These are phyloP conservation scores for Bombylius major DNA, from an alignment of 2,888 invertebrate species.

Conservation along the genomic window DNA sequence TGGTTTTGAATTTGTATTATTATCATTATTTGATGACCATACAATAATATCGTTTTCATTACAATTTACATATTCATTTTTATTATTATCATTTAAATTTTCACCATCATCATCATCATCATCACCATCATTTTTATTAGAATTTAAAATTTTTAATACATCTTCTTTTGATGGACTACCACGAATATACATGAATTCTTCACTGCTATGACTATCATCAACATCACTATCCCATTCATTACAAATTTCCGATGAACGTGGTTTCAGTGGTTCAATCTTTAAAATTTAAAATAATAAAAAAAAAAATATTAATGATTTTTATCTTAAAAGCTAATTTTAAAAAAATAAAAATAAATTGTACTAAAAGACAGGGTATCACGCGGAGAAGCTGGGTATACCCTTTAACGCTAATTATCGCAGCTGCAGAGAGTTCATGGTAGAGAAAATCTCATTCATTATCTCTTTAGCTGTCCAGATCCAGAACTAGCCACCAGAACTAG, in stretches of 20 bases:
- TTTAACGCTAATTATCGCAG: no score
- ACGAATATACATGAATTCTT: conserved; percentile 25
- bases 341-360: no score
- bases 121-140: not conserved
- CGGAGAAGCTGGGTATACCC: no score
- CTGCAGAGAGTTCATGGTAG: no score
- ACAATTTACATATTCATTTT: not conserved
- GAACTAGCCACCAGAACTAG: no score
- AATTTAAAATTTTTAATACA: not conserved
- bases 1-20: conserved; percentile 3
- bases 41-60: conserved; percentile 3
- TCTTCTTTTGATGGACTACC: conserved; percentile 13
- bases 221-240: conserved; percentile 37
- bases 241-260: conserved; percentile 3
- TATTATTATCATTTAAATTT: not conserved
- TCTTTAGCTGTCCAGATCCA: no score
- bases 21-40: conserved; percentile 14
- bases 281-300: not conserved
- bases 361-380: no score
- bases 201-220: conserved; percentile 28
- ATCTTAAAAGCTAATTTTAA: not conserved
- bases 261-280: not conserved
- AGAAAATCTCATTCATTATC: no score
- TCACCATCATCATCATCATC: not conserved
- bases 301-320: not conserved